Percentiles rank a stretch among this genome's conserved stretches.
Evolutionary conservation across 35 echinoderm and acorn worm genomes (phyloP).

Genomic region (Hemicentrotus pulcherrimus): DNA sequence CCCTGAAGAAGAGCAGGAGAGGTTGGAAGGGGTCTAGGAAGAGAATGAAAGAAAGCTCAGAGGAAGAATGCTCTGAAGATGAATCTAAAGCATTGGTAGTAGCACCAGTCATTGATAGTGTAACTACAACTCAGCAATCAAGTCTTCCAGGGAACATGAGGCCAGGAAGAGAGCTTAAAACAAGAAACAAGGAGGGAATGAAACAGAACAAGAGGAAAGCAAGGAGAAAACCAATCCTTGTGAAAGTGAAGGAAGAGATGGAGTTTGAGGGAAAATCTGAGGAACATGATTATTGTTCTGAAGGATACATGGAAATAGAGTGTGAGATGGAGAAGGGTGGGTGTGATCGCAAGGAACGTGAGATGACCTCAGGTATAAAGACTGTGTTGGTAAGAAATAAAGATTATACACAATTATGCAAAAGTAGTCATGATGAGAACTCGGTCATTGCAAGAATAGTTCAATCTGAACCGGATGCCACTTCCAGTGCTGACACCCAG

Average conservation of each 20-base stretch:
- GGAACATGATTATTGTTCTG: neutral
- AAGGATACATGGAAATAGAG: neutral
- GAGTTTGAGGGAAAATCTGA: neutral
- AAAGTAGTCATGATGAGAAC: neutral
- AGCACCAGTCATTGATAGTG: neutral
- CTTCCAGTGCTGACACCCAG: neutral
- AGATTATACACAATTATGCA: neutral
- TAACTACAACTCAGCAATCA: neutral
- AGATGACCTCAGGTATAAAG: neutral
- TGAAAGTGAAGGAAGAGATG: neutral
- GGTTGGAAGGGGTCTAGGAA: neutral
- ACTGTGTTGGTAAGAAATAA: neutral
- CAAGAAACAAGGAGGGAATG: neutral
- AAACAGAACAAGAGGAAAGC: neutral
- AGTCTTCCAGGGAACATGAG: constrained; percentile 16
- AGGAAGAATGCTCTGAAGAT: neutral
- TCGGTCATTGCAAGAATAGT: neutral
- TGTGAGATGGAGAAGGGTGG: neutral
- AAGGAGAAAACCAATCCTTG: neutral
- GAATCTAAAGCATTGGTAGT: neutral
- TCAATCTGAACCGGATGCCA: neutral
- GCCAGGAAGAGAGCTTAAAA: neutral
- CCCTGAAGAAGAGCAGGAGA: neutral
- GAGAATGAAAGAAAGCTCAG: neutral
- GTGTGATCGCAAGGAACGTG: neutral